These are phyloP conservation scores for Clostera curtula DNA, from an alignment of 2,888 invertebrate species.

Conservation along the genomic window DNA sequence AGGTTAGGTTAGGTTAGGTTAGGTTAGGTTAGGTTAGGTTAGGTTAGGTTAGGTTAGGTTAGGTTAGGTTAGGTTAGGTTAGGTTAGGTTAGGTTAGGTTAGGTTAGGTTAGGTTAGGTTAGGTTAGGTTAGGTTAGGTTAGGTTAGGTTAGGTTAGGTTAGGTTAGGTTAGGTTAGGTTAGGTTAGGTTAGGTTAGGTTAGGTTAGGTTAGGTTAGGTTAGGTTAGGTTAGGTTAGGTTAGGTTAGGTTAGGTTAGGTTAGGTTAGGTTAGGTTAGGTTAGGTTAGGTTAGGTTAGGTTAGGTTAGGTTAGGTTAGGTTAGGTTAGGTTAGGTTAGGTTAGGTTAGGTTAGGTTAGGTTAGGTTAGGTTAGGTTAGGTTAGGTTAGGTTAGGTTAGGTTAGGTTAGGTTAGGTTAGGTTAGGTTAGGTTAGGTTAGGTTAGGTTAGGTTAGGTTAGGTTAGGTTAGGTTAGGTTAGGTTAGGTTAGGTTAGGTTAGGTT, in stretches of 20 bases:
- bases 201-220: constrained; percentile 7
- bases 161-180: constrained; percentile 10
- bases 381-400: constrained; percentile 9
- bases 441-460: constrained; percentile 8
- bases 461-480: constrained; percentile 9
- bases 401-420: constrained; percentile 7
- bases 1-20: constrained; percentile 8
- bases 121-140: constrained; percentile 7
- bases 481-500: constrained; percentile 9
- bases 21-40: constrained; percentile 8
- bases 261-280: constrained; percentile 7
- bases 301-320: constrained; percentile 8
- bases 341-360: constrained; percentile 10
- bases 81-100: constrained; percentile 7
- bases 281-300: constrained; percentile 7
- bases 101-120: constrained; percentile 8
- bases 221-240: constrained; percentile 7
- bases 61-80: constrained; percentile 7
- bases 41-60: constrained; percentile 7
- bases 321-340: constrained; percentile 8
- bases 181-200: constrained; percentile 8
- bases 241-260: constrained; percentile 8
- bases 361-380: constrained; percentile 8
- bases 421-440: constrained; percentile 10
- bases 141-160: constrained; percentile 9